Percentiles rank a stretch among this genome's conserved stretches.
phyloP scores from a whole-genome alignment of 2,113 vertebrate genomes.

The Eira barbara region DNA sequence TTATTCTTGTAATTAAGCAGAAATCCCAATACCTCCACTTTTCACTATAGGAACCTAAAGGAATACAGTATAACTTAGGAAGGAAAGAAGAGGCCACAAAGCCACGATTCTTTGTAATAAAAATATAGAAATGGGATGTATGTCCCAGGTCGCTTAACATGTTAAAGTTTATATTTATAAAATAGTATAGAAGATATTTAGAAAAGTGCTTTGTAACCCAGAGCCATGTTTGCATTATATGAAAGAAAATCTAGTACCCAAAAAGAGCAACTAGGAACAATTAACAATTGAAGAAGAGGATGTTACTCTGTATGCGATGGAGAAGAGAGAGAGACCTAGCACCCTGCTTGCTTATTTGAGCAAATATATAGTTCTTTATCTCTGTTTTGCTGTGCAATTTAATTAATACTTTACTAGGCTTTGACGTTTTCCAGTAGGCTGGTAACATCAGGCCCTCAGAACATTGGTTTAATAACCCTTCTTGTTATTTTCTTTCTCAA shows the following conservation, averaged over 20 bases:
- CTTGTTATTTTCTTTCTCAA: not conserved
- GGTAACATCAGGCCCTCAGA: not conserved
- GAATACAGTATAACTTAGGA: not conserved
- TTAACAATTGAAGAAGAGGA: not conserved
- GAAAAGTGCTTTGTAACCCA: not conserved
- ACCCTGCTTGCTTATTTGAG: not conserved
- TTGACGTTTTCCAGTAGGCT: not conserved
- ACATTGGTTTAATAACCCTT: not conserved
- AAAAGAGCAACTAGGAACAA: not conserved
- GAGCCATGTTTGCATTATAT: not conserved
- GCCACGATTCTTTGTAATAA: not conserved
- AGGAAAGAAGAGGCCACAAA: not conserved
- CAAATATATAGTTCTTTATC: not conserved
- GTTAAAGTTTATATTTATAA: not conserved
- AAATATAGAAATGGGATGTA: not conserved
- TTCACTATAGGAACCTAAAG: not conserved
- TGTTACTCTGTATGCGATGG: not conserved
- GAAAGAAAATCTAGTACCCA: not conserved
- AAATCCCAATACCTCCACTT: not conserved
- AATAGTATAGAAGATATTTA: not conserved
- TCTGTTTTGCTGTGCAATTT: not conserved
- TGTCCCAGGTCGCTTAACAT: not conserved
- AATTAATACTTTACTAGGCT: slow-evolving; percentile 13
- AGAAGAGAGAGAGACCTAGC: not conserved
- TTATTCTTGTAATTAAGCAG: not conserved